Base-by-base conservation (phyloP, 2,888 invertebrate genomes). In the Oscheius sp. region DNA sequence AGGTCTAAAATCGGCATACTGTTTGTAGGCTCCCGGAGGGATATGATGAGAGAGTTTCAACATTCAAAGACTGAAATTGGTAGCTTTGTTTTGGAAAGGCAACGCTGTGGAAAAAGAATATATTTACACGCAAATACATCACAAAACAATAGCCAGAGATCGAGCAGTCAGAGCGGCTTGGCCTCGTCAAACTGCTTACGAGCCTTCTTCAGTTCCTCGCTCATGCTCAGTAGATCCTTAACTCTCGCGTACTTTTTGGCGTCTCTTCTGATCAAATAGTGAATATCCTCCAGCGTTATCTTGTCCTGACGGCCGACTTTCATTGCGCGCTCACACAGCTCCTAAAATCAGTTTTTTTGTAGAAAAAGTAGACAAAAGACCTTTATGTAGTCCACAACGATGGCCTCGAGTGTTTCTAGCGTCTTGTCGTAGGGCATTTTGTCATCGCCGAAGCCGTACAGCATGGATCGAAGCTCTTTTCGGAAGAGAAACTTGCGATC, bases 381-480 rank as follows among this genome's bases (percentile, higher is more conserved):
- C 65, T 82, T 84, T 74, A 84, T 82, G 90, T 96, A 99, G 91
- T 98, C 96, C 83, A 98, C 95, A 0, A 98, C 97, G 62, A 99
- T 91, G 90, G 99, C 97, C 91, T 99, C 99, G 65, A 99, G 92
- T 62, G 97, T 92, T 90, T 99, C 98, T 0, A 99, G 96, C 89
- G 96, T 96, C 91, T 99, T 98, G 1, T 98, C 98, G 88, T 96
- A 98, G 0, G 99, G 98, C 70, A 81, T 85, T 90, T 96, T 96
- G 89, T 99, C 98, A 90, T 99, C 99, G 3, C 99, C 99, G 92
- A 99, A 99, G 0, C 99, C 99, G 90, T 96, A 99, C 96, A 99
- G 96, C 98, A 99, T 99, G 86, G 96, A 95, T 47, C 96, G 92
- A 57, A 97, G 83, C 80, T 90, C 89, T 92, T 93, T 98, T 92